Conservation (phyloP, 2,113 vertebrate genomes). For the Myrmophylax atrothorax region DNA sequence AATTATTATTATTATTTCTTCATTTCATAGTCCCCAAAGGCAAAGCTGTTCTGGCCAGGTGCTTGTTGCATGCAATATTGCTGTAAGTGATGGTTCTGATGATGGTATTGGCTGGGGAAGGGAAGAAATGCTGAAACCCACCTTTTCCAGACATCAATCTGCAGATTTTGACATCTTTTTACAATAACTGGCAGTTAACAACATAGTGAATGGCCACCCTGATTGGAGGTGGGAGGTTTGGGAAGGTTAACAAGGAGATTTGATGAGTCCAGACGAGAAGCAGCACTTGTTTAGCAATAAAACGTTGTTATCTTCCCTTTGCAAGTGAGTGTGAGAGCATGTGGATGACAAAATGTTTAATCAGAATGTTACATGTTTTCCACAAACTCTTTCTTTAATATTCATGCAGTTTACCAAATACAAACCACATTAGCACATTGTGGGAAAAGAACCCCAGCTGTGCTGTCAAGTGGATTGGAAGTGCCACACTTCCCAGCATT, state of each 20-base stretch:
- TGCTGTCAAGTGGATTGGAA: background rate
- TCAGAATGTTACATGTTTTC: background rate
- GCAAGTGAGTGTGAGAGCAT: background rate
- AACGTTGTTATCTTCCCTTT: background rate
- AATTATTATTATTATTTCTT: background rate
- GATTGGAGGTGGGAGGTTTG: background rate
- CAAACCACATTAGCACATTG: background rate
- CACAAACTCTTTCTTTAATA: background rate
- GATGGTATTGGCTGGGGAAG: background rate
- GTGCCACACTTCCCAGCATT: background rate
- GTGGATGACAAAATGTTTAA: slow-evolving; percentile 8
- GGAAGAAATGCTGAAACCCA: background rate
- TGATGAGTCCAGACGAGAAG: background rate
- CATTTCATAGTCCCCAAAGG: background rate
- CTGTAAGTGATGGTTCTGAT: background rate
- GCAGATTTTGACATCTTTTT: background rate
- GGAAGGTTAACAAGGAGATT: background rate
- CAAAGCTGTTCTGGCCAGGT: background rate
- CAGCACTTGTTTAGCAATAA: background rate
- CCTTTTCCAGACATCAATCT: background rate
- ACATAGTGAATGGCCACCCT: background rate
- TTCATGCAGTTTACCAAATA: slow-evolving; percentile 20
- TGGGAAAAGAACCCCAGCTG: background rate
- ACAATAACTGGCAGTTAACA: background rate
- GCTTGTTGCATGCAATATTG: background rate